Evolutionary conservation across 2,888 invertebrate genomes (phyloP).

Genomic region (Smittia aterrima): DNA sequence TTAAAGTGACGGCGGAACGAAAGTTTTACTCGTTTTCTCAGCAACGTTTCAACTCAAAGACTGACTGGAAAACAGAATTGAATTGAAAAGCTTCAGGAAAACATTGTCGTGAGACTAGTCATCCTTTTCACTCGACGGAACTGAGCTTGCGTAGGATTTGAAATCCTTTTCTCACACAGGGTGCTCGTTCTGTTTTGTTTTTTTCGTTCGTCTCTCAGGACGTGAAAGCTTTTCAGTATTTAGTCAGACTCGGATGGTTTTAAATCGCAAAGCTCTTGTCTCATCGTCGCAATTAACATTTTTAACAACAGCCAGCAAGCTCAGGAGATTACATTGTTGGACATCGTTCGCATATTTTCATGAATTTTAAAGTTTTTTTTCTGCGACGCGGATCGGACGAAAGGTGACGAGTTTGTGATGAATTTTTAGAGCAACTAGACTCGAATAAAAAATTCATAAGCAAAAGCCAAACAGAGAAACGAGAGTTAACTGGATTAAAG

Average conservation of each 20-base stretch:
- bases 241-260: not conserved
- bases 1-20: conserved; percentile 6
- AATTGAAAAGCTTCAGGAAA: conserved; percentile 6
- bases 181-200: not conserved
- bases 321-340: not conserved
- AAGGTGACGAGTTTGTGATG: too few relatives aligned
- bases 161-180: conserved; percentile 1
- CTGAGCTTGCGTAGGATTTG: not conserved
- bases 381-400: too few relatives aligned
- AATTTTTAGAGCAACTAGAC: too few relatives aligned
- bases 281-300: too few relatives aligned
- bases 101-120: not conserved
- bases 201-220: not conserved
- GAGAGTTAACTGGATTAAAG: too few relatives aligned
- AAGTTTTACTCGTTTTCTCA: conserved; percentile 17
- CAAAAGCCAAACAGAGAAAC: too few relatives aligned
- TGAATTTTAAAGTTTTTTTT: not conserved
- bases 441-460: too few relatives aligned
- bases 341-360: not conserved
- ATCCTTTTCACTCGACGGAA: not conserved
- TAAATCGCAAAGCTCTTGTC: too few relatives aligned
- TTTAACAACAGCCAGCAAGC: too few relatives aligned
- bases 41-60: conserved; percentile 39
- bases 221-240: not conserved
- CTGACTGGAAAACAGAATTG: conserved; percentile 28